Evolutionary conservation across 2,113 vertebrate species (phyloP), one percentile per base, ranked within the genome.

Genomic region (Tychaedon coryphoeus): DNA sequence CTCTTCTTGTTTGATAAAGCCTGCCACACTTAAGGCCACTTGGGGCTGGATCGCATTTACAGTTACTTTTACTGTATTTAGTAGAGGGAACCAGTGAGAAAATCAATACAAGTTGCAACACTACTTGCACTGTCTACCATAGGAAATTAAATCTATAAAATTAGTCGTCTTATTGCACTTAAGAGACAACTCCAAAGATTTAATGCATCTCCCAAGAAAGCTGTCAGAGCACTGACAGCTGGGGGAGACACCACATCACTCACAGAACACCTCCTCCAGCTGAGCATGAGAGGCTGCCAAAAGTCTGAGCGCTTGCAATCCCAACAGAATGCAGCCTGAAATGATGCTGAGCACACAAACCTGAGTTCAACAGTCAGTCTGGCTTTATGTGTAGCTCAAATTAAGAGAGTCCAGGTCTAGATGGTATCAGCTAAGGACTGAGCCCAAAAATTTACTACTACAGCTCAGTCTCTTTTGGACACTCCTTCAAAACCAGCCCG

Each of bases 11-110:
- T 12, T 76, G 9, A 28, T 38, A 70, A 54, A 81, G 53, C 28
- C 40, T 60, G 43, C 26, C 14, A 71, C 40, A 22, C 10, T 16
- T 18, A 45, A 54, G 34, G 50, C 22, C 31, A 26, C 40, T 70
- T 58, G 9, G 19, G 17, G 22, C 2, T 60, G 31, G 18, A 38
- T 5, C 2, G 3, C 23, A 54, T 7, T 66, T 50, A 47, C 6
- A 51, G 10, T 34, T 42, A 60, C 12, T 56, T 82, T 12, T n/a
- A 25, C 31, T 40, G 0, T 15, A 54, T 50, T 75, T 50, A 84
- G 54, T 11, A 57, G 29, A 79, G 10, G 8, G 2, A 66, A 70
- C 10, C 1, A 1, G 25, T 4, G 22, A 2, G 4, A 69, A 1
- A 23, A 42, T 10, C 12, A 42, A 20, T 1, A 81, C 22, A 58